Evolutionary conservation across 2,113 vertebrate species (phyloP), one percentile per base, ranked within the genome.

Genomic region (Balaeniceps rex): DNA sequence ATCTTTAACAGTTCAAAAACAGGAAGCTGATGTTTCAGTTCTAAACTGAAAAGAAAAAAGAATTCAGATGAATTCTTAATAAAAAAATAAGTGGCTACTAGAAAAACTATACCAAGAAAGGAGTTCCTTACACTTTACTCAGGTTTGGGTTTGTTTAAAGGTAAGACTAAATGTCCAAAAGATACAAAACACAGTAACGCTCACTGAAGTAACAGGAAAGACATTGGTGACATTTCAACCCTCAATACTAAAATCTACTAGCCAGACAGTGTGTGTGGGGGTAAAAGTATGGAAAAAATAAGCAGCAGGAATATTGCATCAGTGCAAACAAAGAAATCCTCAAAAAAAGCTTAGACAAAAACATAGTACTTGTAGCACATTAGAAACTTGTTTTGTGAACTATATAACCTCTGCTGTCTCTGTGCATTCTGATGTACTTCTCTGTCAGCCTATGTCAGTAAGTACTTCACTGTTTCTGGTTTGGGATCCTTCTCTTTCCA

Each of bases 401-500:
- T 31, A 6, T 7, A 24, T 4, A 68, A 69, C 36, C 66, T 63
- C 76, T 54, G 26, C 34, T 58, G 12, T 12, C 13, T 49, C 55
- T 40, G 52, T 18, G 38, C 71, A 49, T 40, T 80, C 75, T 76
- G 55, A 66, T n/a, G 70, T 5, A 36, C 42, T 84, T 36, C 42
- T 86, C 69, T 60, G 65, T 38, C 66, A 87, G 77, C 46, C 68
- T 77, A 7, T 28, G 29, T 18, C 69, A 83, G 34, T 29, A 17
- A 47, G 36, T 8, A 66, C 49, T 72, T 86, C 33, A 26, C 76
- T 42, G 29, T 80, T 94, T 83, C 75, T 92, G 40, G 36, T 60
- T 81, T 31, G 68, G 79, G 86, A 93, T 88, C 85, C 83, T 90
- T 80, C 79, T 74, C 88, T 80, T 92, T 88, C 54, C 80, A 88